Base-by-base conservation (phyloP, 2,113 vertebrate species). In the Abramis brama region DNA sequence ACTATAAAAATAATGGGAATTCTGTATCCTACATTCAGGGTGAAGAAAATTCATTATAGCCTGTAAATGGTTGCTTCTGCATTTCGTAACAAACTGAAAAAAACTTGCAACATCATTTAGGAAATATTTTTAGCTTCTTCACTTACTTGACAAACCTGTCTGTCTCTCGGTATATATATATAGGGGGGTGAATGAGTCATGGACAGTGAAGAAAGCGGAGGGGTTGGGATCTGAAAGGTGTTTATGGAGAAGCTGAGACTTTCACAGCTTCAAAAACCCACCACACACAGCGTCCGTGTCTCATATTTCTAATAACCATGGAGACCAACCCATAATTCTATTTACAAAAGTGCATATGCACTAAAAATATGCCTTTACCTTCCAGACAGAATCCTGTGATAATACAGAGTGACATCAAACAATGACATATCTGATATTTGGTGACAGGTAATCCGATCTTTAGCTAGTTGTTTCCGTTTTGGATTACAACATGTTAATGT, bases 401-500 rank as follows among this genome's bases (percentile, higher is more conserved):
- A 36, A 52, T 50, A 64, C 86, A 84, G 74, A 33, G 57, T 33
- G 36, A 57, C 64, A 78, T 66, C 82, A 70, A 57, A 64, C 57
- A 71, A 45, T 33, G 52, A 52, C 77, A 71, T 9, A 52, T 23
- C 71, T 66, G 57, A 39, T 55, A 39, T 77, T 66, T 78, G n/a
- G n/a, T 84, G 30, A 55, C 52, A 70, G 50, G 87, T 76, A 85
- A 88, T 62, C 21, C 5, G 30, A 75, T 62, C 83, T n/a, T 33
- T 5, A 87, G 76, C 27, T 4, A 76, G 74, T 79, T 27, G 85
- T 89, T 86, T 84, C 75, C 27, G 23, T 79, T 87, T 74, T 85
- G 82, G 71, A 85, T 87, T 64, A 87, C 74, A 57, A 25, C 59
- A 64, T 80, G 79, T 80, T 80, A 62, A 68, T 59, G 82, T 79